These are phyloP conservation scores for Moxostoma hubbsi DNA, from an alignment of 2,797 vertebrate genomes.

Conservation along the genomic window DNA sequence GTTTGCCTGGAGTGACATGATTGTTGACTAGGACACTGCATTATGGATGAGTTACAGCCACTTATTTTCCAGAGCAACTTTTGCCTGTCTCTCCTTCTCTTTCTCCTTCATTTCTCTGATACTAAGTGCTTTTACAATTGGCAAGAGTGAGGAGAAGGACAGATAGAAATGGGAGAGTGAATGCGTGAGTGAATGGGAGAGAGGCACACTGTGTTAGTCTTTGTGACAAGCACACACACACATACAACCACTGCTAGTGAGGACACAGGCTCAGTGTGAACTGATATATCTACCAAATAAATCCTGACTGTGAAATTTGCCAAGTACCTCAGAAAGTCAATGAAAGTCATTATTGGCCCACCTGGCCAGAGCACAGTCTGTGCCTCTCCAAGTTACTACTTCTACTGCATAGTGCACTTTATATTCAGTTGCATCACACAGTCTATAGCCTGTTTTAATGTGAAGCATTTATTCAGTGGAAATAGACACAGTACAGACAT, in stretches of 20 bases:
- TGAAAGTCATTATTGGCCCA: slow-evolving; percentile 52
- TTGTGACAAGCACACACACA: slow-evolving; percentile 32
- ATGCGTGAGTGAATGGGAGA: slow-evolving; percentile 12
- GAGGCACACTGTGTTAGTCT: slow-evolving; percentile 37
- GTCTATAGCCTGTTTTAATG: neutral
- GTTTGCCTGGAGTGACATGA: slow-evolving; percentile 36
- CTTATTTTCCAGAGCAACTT: slow-evolving; percentile 35
- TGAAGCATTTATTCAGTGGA: neutral
- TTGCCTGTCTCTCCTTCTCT: too few relatives aligned
- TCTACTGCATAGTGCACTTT: slow-evolving; percentile 10
- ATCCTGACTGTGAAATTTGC: slow-evolving; percentile 47
- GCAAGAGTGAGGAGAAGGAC: neutral
- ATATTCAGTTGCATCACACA: neutral
- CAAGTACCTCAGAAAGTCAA: slow-evolving; percentile 52
- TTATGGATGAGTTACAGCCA: slow-evolving; percentile 69
- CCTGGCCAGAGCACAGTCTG: slow-evolving; percentile 31
- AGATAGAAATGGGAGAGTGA: slow-evolving; percentile 5
- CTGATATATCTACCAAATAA: slow-evolving; percentile 45
- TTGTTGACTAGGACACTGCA: slow-evolving; percentile 60
- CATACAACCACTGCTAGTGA: slow-evolving; percentile 13
- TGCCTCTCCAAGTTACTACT: neutral
- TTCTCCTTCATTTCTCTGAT: slow-evolving; percentile 7
- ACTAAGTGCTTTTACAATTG: slow-evolving; percentile 25
- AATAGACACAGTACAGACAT: neutral
- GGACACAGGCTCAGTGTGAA: slow-evolving; percentile 52